Conservation (phyloP, 2,888 invertebrate genomes). For the Tanypteryx hageni region DNA sequence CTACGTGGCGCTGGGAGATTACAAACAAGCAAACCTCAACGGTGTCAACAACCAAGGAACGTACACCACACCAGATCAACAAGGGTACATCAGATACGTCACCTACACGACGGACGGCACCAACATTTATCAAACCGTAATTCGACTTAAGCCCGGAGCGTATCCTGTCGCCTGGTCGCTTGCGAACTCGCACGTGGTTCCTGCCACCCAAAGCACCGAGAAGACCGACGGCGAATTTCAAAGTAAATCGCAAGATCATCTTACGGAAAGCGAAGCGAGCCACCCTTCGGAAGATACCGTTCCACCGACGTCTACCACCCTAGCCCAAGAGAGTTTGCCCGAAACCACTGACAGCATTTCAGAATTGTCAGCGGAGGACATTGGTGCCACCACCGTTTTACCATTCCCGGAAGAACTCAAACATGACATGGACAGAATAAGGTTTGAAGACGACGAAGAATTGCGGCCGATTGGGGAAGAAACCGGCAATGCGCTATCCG, state of each 20-base stretch:
- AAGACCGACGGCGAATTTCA: neutral
- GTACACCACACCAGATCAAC: neutral
- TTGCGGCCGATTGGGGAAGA: neutral
- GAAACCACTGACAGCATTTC: neutral
- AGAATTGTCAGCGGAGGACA: neutral
- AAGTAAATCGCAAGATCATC: neutral
- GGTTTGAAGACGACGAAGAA: neutral
- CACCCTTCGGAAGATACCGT: neutral
- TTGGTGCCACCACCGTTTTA: neutral
- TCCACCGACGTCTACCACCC: neutral
- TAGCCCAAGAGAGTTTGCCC: neutral
- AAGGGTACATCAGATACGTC: constrained; percentile 23
- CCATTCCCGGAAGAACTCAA: neutral
- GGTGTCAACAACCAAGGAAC: neutral
- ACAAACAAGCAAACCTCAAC: neutral
- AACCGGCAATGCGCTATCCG: neutral
- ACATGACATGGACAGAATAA: neutral
- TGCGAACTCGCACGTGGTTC: neutral
- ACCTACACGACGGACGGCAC: constrained; percentile 38
- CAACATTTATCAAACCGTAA: constrained; percentile 16
- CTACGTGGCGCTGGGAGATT: constrained; percentile 28
- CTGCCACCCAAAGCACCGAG: neutral
- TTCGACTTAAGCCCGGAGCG: constrained; percentile 27
- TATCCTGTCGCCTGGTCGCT: constrained; percentile 10
- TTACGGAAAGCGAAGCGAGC: neutral